A percentile compares a stretch with the other conserved stretches of the same genome.
These are phyloP conservation scores for Patiria pectinifera DNA, from an alignment of 53 echinoderm and acorn worm genomes.

Conservation along the genomic window DNA sequence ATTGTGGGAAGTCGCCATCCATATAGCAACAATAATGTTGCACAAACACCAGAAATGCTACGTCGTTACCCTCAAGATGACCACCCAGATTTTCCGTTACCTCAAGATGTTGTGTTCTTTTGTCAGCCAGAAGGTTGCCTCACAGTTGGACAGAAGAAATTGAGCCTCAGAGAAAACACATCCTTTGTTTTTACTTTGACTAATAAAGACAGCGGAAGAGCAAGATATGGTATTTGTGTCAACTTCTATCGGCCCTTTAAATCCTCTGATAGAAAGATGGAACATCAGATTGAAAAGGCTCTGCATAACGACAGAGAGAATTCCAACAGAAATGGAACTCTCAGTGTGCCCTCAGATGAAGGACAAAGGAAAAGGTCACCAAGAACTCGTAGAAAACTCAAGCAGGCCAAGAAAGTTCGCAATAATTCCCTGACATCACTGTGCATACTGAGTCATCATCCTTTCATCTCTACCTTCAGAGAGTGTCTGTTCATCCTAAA, in stretches of 20 bases:
- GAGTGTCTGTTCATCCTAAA: constrained; percentile 97
- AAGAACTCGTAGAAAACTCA: constrained; percentile 81
- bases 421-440: constrained; percentile 96
- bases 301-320: constrained; percentile 75
- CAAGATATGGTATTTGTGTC: constrained; percentile 89
- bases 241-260: constrained; percentile 95
- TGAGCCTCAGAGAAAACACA: constrained; percentile 86
- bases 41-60: constrained; percentile 92
- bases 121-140: constrained; percentile 94
- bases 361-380: constrained; percentile 74
- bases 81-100: constrained; percentile 85
- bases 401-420: constrained; percentile 86
- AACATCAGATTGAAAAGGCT: constrained; percentile 65
- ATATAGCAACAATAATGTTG: constrained; percentile 91
- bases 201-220: constrained; percentile 87
- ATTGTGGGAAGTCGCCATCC: constrained; percentile 91
- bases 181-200: constrained; percentile 97
- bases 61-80: constrained; percentile 91
- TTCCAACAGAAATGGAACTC: constrained; percentile 91
- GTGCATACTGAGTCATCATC: constrained; percentile 98
- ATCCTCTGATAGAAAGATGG: constrained; percentile 74
- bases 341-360: constrained; percentile 80
- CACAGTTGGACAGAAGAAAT: constrained; percentile 86
- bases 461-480: constrained; percentile 93
- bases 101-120: constrained; percentile 94